Conservation (phyloP, 2,888 invertebrate genomes). For the Lithophane socia region DNA sequence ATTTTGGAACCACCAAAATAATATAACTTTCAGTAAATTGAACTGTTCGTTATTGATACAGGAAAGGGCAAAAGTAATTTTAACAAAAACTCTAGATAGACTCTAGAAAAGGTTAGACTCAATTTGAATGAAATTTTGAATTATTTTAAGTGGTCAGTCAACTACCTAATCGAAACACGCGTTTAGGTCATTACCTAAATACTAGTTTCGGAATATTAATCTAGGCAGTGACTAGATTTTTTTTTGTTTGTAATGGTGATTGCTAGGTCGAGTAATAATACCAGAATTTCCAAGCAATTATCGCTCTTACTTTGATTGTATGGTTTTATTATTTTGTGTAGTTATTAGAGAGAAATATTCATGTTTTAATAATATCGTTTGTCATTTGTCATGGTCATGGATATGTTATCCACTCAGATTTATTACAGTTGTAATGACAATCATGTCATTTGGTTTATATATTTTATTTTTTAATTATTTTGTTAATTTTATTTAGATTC, state of each 20-base stretch:
- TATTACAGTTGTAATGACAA: neutral
- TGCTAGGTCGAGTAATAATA: neutral
- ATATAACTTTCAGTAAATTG: neutral
- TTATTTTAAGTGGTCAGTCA: slow-evolving; percentile 5
- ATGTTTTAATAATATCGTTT: neutral
- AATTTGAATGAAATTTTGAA: slow-evolving; percentile 1
- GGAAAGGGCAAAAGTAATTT: neutral
- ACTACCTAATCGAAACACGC: neutral
- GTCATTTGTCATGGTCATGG: too few relatives aligned
- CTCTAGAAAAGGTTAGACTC: too few relatives aligned
- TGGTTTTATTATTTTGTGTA: neutral
- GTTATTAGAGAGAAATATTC: neutral
- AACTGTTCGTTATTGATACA: neutral
- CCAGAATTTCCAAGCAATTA: neutral
- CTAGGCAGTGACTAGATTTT: neutral
- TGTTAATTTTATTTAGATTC: too few relatives aligned
- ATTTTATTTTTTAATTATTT: too few relatives aligned
- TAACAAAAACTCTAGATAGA: neutral
- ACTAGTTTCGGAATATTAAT: slow-evolving; percentile 4
- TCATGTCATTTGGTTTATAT: neutral
- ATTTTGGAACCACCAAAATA: neutral
- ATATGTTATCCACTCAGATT: neutral
- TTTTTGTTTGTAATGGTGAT: neutral
- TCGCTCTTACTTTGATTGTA: neutral
- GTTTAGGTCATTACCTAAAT: slow-evolving; percentile 6